Percentiles rank a stretch among this genome's conserved stretches.
These are phyloP conservation scores for Metaphire vulgaris DNA, from an alignment of 1,140 invertebrate genomes.

Conservation along the genomic window DNA sequence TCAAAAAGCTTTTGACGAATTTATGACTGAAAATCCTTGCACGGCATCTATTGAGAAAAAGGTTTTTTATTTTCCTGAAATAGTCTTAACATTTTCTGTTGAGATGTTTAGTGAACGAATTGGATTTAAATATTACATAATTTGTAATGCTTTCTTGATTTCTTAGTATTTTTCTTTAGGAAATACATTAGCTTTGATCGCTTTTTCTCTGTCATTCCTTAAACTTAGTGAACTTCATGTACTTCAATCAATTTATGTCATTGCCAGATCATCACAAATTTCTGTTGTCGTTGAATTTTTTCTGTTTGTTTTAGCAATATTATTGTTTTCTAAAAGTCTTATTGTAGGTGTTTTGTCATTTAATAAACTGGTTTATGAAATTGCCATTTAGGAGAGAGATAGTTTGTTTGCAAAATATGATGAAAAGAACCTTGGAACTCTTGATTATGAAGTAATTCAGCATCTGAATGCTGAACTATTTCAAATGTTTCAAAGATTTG, in stretches of 20 bases:
- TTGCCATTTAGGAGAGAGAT: constrained; percentile 33
- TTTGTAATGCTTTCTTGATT: no score
- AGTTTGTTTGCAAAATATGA: constrained; percentile 39
- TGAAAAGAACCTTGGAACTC: constrained; percentile 38
- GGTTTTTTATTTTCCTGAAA: neutral
- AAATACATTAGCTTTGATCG: no score
- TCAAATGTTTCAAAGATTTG: constrained; percentile 41
- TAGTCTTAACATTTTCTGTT: neutral
- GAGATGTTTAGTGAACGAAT: no score
- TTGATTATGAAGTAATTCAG: constrained; percentile 40
- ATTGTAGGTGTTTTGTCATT: neutral
- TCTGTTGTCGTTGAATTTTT: no score
- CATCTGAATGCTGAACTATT: constrained; percentile 44
- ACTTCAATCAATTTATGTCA: no score
- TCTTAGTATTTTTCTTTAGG: no score
- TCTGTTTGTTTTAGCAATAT: neutral
- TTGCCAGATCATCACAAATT: no score
- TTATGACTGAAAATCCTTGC: constrained; percentile 21
- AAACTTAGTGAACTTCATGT: no score
- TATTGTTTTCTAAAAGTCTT: neutral
- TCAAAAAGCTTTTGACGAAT: constrained; percentile 35
- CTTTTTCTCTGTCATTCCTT: no score
- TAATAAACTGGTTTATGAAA: no score
- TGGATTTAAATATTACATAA: no score
- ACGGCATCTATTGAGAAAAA: neutral